A percentile compares a stretch with the other conserved stretches of the same genome.
Conservation (phyloP, 2,888 invertebrate genomes). For the Agrochola macilenta region DNA sequence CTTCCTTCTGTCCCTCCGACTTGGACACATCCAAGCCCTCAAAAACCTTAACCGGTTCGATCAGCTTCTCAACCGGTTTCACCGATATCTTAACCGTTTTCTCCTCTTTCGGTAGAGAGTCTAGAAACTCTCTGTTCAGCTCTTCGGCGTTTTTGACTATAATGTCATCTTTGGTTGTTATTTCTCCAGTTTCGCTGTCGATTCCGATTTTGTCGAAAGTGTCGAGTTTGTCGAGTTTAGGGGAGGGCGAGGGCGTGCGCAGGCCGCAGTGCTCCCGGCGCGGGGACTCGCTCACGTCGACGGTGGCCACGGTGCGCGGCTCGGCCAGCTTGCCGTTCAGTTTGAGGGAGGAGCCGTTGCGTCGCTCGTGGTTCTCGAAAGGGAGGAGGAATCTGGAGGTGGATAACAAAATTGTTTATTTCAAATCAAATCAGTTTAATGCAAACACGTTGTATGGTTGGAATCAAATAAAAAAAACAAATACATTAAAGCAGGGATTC, state of each 20-base stretch:
- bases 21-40: not conserved
- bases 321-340: constrained; percentile 77
- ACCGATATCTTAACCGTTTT: constrained; percentile 78
- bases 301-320: constrained; percentile 79
- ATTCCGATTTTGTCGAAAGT: constrained; percentile 30
- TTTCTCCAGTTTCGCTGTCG: constrained; percentile 73
- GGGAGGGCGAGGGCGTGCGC: constrained; percentile 49
- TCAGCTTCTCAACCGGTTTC: constrained; percentile 82
- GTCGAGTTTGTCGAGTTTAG: constrained; percentile 14
- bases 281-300: constrained; percentile 85
- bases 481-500: too few species aligned
- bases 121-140: constrained; percentile 85
- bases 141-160: constrained; percentile 83
- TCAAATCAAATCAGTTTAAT: too few species aligned
- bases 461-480: too few species aligned
- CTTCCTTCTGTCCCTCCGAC: constrained; percentile 45
- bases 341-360: constrained; percentile 75
- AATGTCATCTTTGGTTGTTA: constrained; percentile 76
- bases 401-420: too few species aligned
- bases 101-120: constrained; percentile 81
- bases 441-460: too few species aligned
- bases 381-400: constrained; percentile 91
- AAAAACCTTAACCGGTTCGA: constrained; percentile 75
- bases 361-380: constrained; percentile 91
- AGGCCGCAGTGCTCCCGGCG: constrained; percentile 2